These are phyloP conservation scores for Festucalex cinctus DNA, from an alignment of 2,113 vertebrate species.

Conservation along the genomic window DNA sequence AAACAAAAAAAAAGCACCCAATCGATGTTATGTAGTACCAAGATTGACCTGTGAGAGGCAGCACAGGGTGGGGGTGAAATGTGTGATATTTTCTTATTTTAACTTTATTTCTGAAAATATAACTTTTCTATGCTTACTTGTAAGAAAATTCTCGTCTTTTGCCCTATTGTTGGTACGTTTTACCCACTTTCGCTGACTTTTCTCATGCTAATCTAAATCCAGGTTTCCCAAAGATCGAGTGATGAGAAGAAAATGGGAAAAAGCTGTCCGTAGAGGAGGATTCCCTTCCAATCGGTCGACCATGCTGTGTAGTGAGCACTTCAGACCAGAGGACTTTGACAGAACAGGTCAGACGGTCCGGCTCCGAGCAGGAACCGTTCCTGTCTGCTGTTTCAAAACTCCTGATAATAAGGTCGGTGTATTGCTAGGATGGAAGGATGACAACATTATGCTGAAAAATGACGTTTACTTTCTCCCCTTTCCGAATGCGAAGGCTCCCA, in stretches of 20 bases:
- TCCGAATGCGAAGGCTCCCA: not conserved
- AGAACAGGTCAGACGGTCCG: constrained; percentile 37
- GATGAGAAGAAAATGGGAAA: constrained; percentile 30
- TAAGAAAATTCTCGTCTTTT: too few species aligned
- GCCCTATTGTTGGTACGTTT: not conserved
- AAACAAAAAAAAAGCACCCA: too few species aligned
- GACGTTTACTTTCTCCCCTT: not conserved
- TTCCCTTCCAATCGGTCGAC: not conserved
- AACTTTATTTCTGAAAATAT: too few species aligned
- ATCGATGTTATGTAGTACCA: not conserved
- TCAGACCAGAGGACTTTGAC: constrained; percentile 30
- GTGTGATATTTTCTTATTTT: too few species aligned
- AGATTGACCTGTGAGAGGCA: not conserved
- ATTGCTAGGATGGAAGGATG: not conserved
- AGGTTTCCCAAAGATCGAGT: constrained; percentile 27
- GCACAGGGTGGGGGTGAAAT: not conserved
- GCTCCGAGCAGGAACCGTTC: constrained; percentile 26
- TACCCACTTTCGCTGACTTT: not conserved
- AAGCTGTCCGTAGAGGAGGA: constrained; percentile 6
- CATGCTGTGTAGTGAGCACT: constrained; percentile 37
- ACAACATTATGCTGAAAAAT: not conserved
- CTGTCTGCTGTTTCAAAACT: constrained; percentile 6
- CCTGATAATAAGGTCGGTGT: constrained; percentile 7
- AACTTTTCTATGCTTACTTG: too few species aligned
- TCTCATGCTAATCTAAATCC: not conserved